Base-by-base conservation (phyloP, 2,888 invertebrate species). In the Clivina fossor region DNA sequence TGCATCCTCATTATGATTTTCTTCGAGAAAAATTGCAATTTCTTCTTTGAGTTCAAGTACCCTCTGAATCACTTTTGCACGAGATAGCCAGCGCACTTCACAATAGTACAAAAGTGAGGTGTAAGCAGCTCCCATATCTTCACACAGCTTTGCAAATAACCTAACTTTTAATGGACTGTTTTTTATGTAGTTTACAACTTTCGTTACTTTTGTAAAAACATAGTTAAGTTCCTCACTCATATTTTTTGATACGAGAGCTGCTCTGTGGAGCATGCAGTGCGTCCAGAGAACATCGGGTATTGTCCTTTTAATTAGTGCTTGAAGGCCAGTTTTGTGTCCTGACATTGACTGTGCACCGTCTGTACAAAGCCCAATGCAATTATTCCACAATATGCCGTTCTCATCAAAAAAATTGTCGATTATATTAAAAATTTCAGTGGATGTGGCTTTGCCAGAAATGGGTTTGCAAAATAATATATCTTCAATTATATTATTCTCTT, bases 331-430 rank as follows among this genome's bases (percentile, higher is more conserved):
- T 35, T 48, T 43, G 40, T 32, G 33, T 43, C 49, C 50, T 26
- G 57, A 20, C 50, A 57, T 57, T 50, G 57, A 50, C 28, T 37
- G 56, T 48, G 48, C 56, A 18, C 50, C 50, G 43, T 57, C 57
- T 24, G 57, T 57, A 49, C 57, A 57, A 18, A 57, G 50, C 19
- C 50, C 57, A 57, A 57, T 37, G 50, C 50, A 57, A 43, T 57
- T 51, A 20, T 43, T 41, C 35, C 41, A 57, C 43, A 44, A 9
- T 43, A 28, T 43, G 20, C 38, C 24, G 33, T 49, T 33, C 50
- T 49, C 43, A 48, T 54, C 18, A 33, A 58, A 50, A 49, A 57
- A 57, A 18, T 16, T 43, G 35, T 57, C 43, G 9, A 50, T 57
- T 51, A 57, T 57, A 26, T 50, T 43, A 33, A 56, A 56, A 49